Conservation (phyloP, 2,888 invertebrate genomes). For the Thymelicus lineola region DNA sequence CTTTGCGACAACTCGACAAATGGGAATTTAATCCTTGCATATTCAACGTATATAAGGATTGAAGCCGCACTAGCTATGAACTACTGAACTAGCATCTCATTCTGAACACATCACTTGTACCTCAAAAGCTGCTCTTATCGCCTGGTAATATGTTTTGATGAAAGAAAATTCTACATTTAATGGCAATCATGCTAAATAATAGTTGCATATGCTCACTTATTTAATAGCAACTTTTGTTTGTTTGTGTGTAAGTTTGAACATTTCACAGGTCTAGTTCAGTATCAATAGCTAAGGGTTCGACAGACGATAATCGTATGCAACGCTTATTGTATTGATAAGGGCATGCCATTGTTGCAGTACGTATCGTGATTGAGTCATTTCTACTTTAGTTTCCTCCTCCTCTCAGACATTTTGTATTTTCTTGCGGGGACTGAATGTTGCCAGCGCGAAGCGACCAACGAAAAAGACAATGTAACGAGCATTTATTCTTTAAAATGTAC, state of each 20-base stretch:
- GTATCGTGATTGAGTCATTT: slow-evolving; percentile 81
- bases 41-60: slow-evolving; percentile 42
- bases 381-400: slow-evolving; percentile 56
- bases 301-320: slow-evolving; percentile 81
- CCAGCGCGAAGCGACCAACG: slow-evolving; percentile 70
- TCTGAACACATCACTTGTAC: no score
- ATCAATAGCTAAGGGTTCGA: slow-evolving; percentile 60
- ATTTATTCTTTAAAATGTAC: slow-evolving; percentile 78
- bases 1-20: slow-evolving; percentile 45
- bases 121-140: no score
- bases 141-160: no score
- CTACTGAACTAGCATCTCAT: slow-evolving; percentile 23
- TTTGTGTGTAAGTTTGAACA: no score
- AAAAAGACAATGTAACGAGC: slow-evolving; percentile 81
- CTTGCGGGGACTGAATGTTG: slow-evolving; percentile 61
- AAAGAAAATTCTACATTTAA: no score
- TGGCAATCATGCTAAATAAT: no score
- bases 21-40: slow-evolving; percentile 45
- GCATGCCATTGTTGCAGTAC: slow-evolving; percentile 83
- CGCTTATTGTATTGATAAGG: slow-evolving; percentile 85
- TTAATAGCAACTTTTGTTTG: no score
- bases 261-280: slow-evolving; percentile 55
- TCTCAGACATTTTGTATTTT: slow-evolving; percentile 37
- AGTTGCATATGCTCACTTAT: no score
- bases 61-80: slow-evolving; percentile 43